Conservation (phyloP, 2,888 invertebrate species). For the Xestoiulus laeticollis region DNA sequence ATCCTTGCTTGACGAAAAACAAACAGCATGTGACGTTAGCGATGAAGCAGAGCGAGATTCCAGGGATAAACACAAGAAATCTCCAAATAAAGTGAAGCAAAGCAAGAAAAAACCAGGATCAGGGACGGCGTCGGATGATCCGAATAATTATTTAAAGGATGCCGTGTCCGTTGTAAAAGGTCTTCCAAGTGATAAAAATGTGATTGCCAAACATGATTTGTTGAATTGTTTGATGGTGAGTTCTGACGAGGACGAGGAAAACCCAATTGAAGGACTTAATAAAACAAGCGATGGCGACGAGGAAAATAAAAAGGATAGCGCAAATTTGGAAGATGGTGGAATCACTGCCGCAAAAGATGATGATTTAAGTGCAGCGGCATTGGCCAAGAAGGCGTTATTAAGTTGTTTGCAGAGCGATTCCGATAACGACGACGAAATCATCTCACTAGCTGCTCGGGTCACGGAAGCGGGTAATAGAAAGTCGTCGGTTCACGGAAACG, state of each 20-base stretch:
- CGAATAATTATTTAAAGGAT: not conserved
- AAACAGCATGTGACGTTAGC: conserved; percentile 55
- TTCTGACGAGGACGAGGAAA: not conserved
- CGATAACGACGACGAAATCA: conserved; percentile 4
- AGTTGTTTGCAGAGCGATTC: conserved; percentile 61
- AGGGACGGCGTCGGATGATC: not conserved
- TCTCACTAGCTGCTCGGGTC: conserved; percentile 50
- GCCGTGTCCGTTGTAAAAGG: not conserved
- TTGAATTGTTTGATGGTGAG: not conserved
- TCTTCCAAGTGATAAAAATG: conserved; percentile 14
- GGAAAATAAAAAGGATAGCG: too few relatives aligned
- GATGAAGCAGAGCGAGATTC: conserved; percentile 59
- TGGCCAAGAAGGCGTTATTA: conserved; percentile 44
- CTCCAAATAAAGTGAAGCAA: not conserved
- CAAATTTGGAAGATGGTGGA: not conserved
- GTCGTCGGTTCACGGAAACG: not conserved
- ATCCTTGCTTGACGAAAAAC: not conserved
- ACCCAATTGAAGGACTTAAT: not conserved
- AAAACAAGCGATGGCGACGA: not conserved
- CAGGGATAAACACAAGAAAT: not conserved
- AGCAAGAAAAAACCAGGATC: not conserved
- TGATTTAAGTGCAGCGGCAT: not conserved
- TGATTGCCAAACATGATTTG: not conserved
- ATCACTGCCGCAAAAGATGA: not conserved
- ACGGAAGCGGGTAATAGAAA: not conserved